Conservation (phyloP, 2,113 vertebrate species). For the Numida meleagris region DNA sequence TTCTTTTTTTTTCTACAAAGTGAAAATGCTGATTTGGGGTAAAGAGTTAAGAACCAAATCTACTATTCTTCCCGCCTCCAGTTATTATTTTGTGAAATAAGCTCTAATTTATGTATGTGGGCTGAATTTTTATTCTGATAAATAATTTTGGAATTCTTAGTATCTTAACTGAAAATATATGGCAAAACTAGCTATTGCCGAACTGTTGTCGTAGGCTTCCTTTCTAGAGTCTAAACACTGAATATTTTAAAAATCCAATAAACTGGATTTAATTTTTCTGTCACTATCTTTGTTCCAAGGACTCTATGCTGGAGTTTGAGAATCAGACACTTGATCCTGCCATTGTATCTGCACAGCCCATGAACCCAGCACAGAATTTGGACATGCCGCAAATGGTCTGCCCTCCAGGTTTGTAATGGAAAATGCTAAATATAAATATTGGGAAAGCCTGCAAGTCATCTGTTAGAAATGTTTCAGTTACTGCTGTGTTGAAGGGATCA, state of each 20-base stretch:
- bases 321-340: slow-evolving; percentile 95
- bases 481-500: neutral
- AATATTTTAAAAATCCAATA: neutral
- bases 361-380: slow-evolving; percentile 89
- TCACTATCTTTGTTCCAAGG: slow-evolving; percentile 68
- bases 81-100: neutral
- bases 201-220: neutral
- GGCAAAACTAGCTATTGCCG: neutral
- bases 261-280: neutral
- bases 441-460: neutral
- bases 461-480: neutral
- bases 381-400: slow-evolving; percentile 92
- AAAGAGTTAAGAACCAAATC: neutral
- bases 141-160: neutral
- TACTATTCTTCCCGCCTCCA: neutral
- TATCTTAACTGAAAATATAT: neutral
- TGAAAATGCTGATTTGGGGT: neutral
- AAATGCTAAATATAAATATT: slow-evolving; percentile 21
- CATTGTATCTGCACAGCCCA: slow-evolving; percentile 97
- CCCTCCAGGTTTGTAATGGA: slow-evolving; percentile 82
- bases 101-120: neutral
- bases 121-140: neutral
- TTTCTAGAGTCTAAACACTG: neutral
- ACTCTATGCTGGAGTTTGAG: slow-evolving; percentile 98
- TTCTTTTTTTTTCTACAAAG: neutral